phyloP scores from a whole-genome alignment of 2,888 invertebrate genomes.

The Fragum whitleyi region DNA sequence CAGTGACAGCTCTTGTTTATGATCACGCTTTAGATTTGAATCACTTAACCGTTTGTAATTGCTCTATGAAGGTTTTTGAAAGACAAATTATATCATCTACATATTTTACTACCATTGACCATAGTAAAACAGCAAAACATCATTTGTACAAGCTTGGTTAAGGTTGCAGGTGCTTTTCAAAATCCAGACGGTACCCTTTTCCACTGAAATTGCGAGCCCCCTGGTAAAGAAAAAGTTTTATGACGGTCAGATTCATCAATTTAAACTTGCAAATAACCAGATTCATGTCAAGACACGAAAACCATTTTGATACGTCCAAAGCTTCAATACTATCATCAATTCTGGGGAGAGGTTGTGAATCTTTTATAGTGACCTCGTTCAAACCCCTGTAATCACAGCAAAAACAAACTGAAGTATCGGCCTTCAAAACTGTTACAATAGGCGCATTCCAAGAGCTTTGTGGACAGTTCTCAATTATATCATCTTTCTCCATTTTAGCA shows the following conservation, averaged over 20 bases:
- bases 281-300: constrained; percentile 54
- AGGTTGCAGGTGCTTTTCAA: constrained; percentile 42
- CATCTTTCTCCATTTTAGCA: no score
- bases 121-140: constrained; percentile 54
- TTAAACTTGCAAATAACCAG: constrained; percentile 59
- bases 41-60: constrained; percentile 40
- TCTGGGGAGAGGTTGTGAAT: no score
- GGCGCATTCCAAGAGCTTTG: no score
- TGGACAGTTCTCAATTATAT: no score
- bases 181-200: constrained; percentile 55
- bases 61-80: constrained; percentile 39
- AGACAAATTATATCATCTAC: constrained; percentile 52
- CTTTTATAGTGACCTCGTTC: no score
- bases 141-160: constrained; percentile 53
- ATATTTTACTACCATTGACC: constrained; percentile 43
- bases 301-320: constrained; percentile 44
- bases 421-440: no score
- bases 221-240: constrained; percentile 52
- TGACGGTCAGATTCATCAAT: constrained; percentile 42
- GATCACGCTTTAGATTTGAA: constrained; percentile 50
- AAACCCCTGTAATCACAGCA: no score
- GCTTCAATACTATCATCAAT: no score
- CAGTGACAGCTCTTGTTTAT: no score
- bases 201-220: constrained; percentile 56
- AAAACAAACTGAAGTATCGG: no score